Evolutionary conservation across 2,888 invertebrate species (phyloP), one percentile per base, ranked within the genome.

Genomic region (Rhagonycha fulva): DNA sequence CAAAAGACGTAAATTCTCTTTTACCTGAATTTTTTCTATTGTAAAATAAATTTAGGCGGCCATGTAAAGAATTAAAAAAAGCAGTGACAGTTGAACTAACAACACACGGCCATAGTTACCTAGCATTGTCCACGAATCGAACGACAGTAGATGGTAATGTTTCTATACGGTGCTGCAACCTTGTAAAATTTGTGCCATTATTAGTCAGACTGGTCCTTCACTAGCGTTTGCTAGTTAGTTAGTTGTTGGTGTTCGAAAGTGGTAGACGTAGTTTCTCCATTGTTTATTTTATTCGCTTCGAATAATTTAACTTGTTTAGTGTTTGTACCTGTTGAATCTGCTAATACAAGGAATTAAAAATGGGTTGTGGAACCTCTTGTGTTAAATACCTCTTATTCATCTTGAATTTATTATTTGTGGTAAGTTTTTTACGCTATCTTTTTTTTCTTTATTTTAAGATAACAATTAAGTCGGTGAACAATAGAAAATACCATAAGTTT

Each of bases 341-440:
- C 7, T n/a, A 47, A 47, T 47, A 47, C n/a, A 47, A 47, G 47
- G n/a, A 47, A 47, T 47, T 26, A n/a, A 47, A 47, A 47, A 80
- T 80, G 80, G 80, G 80, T 30, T 80, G 79, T 72, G 80, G 75
- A 62, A 80, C 80, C 30, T 80, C 78, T 11, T 75, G 80, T 30
- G 79, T 82, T 61, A 82, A 82, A 76, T 80, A 80, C 32, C 66
- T 81, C 26, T 78, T 82, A 62, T 82, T 82, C 68, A 78, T 82
- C 23, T 81, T 82, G 71, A 82, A 82, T 75, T 86, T 93, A 83
- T 83, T 93, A 80, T 92, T 93, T 83, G 92, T 92, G 91, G 93
- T 93, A 88, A 93, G 93, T 93, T 23, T 24, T 66, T 66, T 66
- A 7, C 12, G 12, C 9, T 28, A 47, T 47, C 4, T n/a, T 12